Conservation (phyloP, 2,797 vertebrate genomes). For the Onychomys arenicola region DNA sequence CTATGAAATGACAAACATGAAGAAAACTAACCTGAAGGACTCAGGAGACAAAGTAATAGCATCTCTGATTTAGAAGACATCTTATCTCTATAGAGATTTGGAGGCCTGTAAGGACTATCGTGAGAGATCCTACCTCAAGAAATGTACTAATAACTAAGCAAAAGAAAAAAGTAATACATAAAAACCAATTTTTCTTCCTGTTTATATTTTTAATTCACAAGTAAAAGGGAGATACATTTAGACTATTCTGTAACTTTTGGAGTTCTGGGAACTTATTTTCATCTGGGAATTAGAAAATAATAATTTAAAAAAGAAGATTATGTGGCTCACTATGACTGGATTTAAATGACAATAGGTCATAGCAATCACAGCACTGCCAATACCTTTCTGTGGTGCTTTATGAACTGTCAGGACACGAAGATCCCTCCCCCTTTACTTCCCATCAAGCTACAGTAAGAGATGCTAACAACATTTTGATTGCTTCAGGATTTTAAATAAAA, state of each 20-base stretch:
- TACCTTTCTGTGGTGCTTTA: background rate
- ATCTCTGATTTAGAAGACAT: background rate
- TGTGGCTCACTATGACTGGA: background rate
- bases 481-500: background rate
- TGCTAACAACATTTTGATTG: background rate
- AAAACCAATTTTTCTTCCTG: background rate
- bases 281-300: background rate
- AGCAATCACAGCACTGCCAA: background rate
- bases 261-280: background rate
- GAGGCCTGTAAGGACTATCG: no score
- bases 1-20: background rate
- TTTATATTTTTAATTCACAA: background rate
- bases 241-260: no score
- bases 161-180: background rate
- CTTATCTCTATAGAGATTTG: background rate
- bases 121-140: background rate
- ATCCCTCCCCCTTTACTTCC: background rate
- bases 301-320: constrained; percentile 23
- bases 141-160: background rate
- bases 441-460: background rate
- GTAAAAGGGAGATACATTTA: background rate
- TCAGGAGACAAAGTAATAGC: background rate
- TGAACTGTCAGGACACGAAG: background rate
- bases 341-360: constrained; percentile 4
- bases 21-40: background rate